Base-by-base conservation (phyloP, 2,797 vertebrate genomes). In the Cuniculus paca region DNA sequence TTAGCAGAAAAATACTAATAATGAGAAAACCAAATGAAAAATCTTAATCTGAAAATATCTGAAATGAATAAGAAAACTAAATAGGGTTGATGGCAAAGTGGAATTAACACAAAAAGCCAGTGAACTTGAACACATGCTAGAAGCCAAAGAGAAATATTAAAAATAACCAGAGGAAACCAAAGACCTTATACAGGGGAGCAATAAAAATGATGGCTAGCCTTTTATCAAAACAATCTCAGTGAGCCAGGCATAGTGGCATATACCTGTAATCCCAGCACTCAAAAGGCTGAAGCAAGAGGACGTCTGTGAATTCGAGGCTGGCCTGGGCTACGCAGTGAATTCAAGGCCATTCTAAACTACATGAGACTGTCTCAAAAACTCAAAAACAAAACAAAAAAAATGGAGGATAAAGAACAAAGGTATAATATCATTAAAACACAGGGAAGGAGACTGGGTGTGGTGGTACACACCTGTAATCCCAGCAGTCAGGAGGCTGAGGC, bases 21-120 rank as follows among this genome's bases (percentile, higher is more conserved):
- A 78, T 56, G 54, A 81, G 82, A 82, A 85, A 75, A 75, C 17
- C 56, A 68, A 87, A 82, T 31, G 48, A 68, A 92, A 85, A 74
- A 92, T 72, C 72, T 79, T 79, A 19, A 74, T 80, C 34, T 68
- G 56, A 85, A 78, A 50, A 61, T 48, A 83, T 7, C 61, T 88
- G 68, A 58, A 82, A 88, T 56, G 34, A 31, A n/a, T n/a, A n/a
- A n/a, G n/a, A 48, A 61, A 56, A 45, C 20, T 36, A 24, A 81
- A 45, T 58, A 8, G 48, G 48, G 17, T 34, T 68, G 61, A 80
- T 8, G 45, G 50, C 20, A 81, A 34, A 81, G 42, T 48, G 22
- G 26, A 28, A 16, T 34, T 54, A 16, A 26, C 9, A 90, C 28
- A 42, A 45, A 50, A 70, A 56, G 50, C 9, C 48, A 56, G 61